Base-by-base conservation (phyloP, 2,797 vertebrate species). In the Sitta carolinensis region DNA sequence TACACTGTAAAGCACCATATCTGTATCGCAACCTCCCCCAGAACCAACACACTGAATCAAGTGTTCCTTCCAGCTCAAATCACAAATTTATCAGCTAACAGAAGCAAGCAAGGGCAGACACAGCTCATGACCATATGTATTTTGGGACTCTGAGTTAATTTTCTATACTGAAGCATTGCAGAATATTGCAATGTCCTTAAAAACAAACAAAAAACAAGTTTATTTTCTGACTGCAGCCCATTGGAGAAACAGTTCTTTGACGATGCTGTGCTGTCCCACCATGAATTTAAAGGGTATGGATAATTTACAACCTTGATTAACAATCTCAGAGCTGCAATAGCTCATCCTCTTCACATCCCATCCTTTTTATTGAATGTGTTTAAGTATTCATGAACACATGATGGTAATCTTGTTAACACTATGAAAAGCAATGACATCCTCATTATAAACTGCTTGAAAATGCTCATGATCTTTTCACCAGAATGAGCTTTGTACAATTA, bases 401-500 rank as follows among this genome's bases (percentile, higher is more conserved):
- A 97, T 92, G 79, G 87, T 90, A 95, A 98, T 97, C 97, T 97
- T 97, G 93, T 97, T 97, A 97, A 97, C 97, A 95, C 94, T 94
- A 94, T 96, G 96, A 97, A 97, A 97, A 95, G 95, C 94, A 97
- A 97, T 93, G 95, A 97, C 95, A 96, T 97, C 94, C 94, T 97
- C 95, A 84, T 97, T 98, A 97, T 68, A 89, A 97, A 97, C 94
- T 94, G 90, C 97, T 97, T 97, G 94, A 92, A 98, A 97, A 97
- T 95, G 92, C 89, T 97, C 95, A 94, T 95, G 94, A 97, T 96
- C 95, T 96, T 98, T 97, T 97, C 97, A 96, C 93, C 88, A 97
- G 94, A 97, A 98, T 95, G 95, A 97, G 97, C 89, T 97, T 96
- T 96, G 90, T 96, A 93, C 96, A 97, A 96, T 97, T 97, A 97